A percentile compares a stretch with the other conserved stretches of the same genome.
Conservation (phyloP, 2,888 invertebrate species). For the Atrina japonica region DNA sequence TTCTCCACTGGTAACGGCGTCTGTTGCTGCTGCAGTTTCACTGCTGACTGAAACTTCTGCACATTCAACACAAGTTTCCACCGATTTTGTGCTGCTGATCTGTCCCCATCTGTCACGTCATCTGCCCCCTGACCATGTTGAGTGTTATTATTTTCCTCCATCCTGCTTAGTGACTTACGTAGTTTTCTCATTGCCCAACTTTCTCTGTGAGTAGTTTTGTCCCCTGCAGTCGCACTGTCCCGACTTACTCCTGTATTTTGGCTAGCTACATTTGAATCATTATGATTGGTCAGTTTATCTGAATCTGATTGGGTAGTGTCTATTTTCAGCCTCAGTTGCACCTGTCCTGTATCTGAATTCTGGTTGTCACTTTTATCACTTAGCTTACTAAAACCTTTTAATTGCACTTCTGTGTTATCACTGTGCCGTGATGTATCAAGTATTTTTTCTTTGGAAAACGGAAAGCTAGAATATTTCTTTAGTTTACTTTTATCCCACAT, state of each 20-base stretch:
- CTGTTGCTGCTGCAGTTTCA: conserved; percentile 49
- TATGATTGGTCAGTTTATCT: too few relatives aligned
- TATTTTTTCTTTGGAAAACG: too few relatives aligned
- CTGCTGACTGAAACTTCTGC: conserved; percentile 67
- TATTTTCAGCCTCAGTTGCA: too few relatives aligned
- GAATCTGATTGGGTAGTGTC: too few relatives aligned
- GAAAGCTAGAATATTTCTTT: too few relatives aligned
- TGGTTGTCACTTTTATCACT: too few relatives aligned
- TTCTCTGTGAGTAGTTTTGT: conserved; percentile 45
- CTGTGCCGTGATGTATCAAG: too few relatives aligned
- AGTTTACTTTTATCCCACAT: too few relatives aligned
- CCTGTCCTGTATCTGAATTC: too few relatives aligned
- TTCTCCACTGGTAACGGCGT: conserved; percentile 49
- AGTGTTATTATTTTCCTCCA: conserved; percentile 26
- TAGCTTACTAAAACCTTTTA: too few relatives aligned
- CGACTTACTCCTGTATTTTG: not conserved
- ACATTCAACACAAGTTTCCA: conserved; percentile 73
- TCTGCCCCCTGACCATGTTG: conserved; percentile 30
- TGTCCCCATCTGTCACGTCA: conserved; percentile 35
- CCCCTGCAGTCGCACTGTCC: conserved; percentile 8
- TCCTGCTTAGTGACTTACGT: conserved; percentile 28
- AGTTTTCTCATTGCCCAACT: conserved; percentile 58
- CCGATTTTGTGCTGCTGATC: conserved; percentile 17
- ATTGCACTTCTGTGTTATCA: too few relatives aligned
- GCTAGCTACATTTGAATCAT: too few relatives aligned